Percentiles rank a stretch among this genome's conserved stretches.
Conservation (phyloP, 2,888 invertebrate genomes). For the Drosophila yooni region DNA sequence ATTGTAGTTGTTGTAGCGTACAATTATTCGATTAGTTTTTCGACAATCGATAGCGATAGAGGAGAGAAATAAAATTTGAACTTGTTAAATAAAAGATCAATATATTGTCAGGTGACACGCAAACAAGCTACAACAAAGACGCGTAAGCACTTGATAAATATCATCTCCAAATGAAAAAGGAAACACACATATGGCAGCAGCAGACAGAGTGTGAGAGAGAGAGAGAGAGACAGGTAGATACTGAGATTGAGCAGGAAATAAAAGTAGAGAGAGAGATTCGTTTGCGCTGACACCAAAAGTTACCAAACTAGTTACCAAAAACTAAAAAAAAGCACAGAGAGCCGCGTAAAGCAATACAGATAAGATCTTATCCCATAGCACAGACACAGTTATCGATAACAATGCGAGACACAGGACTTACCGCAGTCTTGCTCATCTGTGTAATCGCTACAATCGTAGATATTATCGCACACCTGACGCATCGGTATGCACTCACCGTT, state of each 20-base stretch:
- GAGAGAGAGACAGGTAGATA: conserved; percentile 7
- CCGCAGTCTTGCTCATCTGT: conserved; percentile 92
- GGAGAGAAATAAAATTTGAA: conserved; percentile 69
- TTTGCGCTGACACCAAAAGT: conserved; percentile 31
- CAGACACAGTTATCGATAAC: conserved; percentile 32
- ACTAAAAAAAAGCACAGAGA: conserved; percentile 18
- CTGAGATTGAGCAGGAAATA: conserved; percentile 1
- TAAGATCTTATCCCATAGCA: conserved; percentile 8
- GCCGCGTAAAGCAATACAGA: conserved; percentile 31
- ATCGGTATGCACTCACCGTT: conserved; percentile 87
- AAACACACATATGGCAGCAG: conserved; percentile 11
- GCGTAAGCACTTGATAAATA: conserved; percentile 38
- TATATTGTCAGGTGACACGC: conserved; percentile 36
- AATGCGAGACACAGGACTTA: conserved; percentile 86
- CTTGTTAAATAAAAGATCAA: conserved; percentile 64
- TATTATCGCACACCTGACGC: conserved; percentile 87
- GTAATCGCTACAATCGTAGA: conserved; percentile 89
- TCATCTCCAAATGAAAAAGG: conserved; percentile 14
- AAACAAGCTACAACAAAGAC: conserved; percentile 37
- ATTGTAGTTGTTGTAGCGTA: conserved; percentile 59
- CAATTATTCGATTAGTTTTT: conserved; percentile 76
- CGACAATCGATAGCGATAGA: conserved; percentile 66
- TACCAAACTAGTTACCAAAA: conserved; percentile 34
- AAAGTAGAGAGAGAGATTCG: background rate
- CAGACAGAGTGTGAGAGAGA: conserved; percentile 7